phyloP scores from a whole-genome alignment of 2,888 invertebrate genomes.

The Blastobasis adustella region DNA sequence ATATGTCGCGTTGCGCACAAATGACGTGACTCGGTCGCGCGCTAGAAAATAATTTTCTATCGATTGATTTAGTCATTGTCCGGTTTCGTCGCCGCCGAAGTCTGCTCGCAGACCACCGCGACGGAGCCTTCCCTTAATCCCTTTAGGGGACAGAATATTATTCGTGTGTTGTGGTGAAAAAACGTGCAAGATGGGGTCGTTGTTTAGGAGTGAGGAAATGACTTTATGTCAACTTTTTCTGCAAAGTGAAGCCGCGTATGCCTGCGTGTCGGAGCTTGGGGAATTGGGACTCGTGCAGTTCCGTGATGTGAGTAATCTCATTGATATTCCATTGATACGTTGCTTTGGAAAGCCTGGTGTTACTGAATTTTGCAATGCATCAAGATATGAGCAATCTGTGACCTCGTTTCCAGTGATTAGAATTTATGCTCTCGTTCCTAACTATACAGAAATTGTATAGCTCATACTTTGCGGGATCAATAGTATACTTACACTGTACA shows the following conservation, averaged over 20 bases:
- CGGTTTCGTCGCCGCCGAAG: slow-evolving; percentile 61
- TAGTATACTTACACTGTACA: no score
- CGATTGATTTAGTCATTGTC: slow-evolving; percentile 51
- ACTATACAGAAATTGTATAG: neutral
- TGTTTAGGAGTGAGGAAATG: slow-evolving; percentile 99
- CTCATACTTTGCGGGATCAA: no score
- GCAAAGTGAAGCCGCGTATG: slow-evolving; percentile 98
- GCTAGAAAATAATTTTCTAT: slow-evolving; percentile 31
- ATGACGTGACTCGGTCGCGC: slow-evolving; percentile 30
- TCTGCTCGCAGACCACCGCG: slow-evolving; percentile 62
- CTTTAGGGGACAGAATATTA: slow-evolving; percentile 27
- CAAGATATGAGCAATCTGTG: slow-evolving; percentile 25
- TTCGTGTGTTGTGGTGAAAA: slow-evolving; percentile 38
- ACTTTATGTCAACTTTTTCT: slow-evolving; percentile 98
- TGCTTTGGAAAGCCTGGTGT: slow-evolving; percentile 12
- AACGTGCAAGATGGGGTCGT: slow-evolving; percentile 83
- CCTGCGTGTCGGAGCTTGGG: slow-evolving; percentile 97
- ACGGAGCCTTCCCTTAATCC: slow-evolving; percentile 34
- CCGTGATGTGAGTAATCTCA: slow-evolving; percentile 84
- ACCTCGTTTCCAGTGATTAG: slow-evolving; percentile 33
- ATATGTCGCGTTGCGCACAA: slow-evolving; percentile 37
- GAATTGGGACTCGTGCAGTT: slow-evolving; percentile 98
- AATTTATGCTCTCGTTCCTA: slow-evolving; percentile 20
- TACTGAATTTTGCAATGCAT: slow-evolving; percentile 9
- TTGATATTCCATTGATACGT: slow-evolving; percentile 13